These are phyloP conservation scores for Clarias magur DNA, from an alignment of 2,113 vertebrate species.

Conservation along the genomic window DNA sequence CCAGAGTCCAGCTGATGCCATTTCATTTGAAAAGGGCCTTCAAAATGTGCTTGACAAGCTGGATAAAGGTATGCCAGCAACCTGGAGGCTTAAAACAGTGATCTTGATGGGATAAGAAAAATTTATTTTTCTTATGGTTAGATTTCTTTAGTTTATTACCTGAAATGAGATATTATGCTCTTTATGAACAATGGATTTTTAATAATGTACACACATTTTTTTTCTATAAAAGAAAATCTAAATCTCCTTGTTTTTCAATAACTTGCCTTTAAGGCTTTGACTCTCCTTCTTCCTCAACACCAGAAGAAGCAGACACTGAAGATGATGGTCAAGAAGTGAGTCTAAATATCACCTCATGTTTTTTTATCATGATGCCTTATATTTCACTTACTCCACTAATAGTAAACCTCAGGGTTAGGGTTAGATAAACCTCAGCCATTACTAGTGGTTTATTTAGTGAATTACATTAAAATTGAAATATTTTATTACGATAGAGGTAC, in stretches of 20 bases:
- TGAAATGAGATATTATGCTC: not conserved
- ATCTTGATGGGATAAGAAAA: not conserved
- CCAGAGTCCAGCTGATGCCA: constrained; percentile 88
- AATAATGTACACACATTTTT: not conserved
- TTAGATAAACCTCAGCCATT: too few species aligned
- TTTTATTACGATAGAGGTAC: not conserved
- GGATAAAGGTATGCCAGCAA: constrained; percentile 77
- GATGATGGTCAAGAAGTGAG: constrained; percentile 81
- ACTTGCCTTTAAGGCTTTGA: constrained; percentile 71
- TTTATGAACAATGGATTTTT: not conserved
- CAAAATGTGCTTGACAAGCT: constrained; percentile 82
- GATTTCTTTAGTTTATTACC: not conserved
- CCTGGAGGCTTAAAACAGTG: constrained; percentile 43
- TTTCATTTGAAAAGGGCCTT: constrained; percentile 85
- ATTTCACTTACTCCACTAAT: not conserved
- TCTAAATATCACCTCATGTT: constrained; percentile 41
- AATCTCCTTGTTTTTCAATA: constrained; percentile 31
- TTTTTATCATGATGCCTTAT: not conserved
- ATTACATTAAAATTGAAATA: not conserved
- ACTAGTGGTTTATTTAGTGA: not conserved
- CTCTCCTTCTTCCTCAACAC: constrained; percentile 78
- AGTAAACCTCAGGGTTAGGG: not conserved
- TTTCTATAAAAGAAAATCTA: not conserved
- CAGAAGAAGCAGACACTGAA: constrained; percentile 76
- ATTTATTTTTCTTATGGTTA: not conserved